Conservation (phyloP, 2,797 vertebrate species). For the Pseudomugil tenellus region DNA sequence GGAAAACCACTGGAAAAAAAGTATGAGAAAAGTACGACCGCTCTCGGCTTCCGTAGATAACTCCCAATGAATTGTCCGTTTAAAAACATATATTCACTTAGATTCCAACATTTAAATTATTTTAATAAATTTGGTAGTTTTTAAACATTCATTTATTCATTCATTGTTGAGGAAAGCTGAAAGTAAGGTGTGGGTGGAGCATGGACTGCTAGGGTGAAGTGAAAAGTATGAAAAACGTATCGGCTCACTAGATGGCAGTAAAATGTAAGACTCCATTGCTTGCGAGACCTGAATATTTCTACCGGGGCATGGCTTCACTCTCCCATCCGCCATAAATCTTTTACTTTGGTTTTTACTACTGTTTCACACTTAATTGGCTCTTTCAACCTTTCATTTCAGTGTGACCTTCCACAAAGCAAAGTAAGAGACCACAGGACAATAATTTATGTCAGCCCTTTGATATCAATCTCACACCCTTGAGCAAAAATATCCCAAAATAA, state of each 20-base stretch:
- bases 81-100: too few relatives aligned
- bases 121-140: too few relatives aligned
- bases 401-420: not conserved
- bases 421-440: not conserved
- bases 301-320: not conserved
- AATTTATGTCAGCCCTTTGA: constrained; percentile 1
- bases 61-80: too few relatives aligned
- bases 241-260: constrained; percentile 76
- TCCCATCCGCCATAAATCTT: not conserved
- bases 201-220: too few relatives aligned
- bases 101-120: too few relatives aligned
- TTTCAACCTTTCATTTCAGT: not conserved
- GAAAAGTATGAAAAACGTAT: not conserved
- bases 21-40: too few relatives aligned
- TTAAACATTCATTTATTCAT: too few relatives aligned
- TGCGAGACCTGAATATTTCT: not conserved
- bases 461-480: not conserved
- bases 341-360: not conserved
- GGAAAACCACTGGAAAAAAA: too few relatives aligned
- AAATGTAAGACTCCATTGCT: constrained; percentile 19
- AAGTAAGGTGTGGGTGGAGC: too few relatives aligned
- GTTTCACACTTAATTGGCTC: not conserved
- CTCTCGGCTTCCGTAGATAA: too few relatives aligned
- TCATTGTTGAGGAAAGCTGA: too few relatives aligned
- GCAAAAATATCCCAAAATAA: constrained; percentile 1